Evolutionary conservation across 2,797 vertebrate species (phyloP), one percentile per base, ranked within the genome.

Genomic region (Myiotriccus ornatus): DNA sequence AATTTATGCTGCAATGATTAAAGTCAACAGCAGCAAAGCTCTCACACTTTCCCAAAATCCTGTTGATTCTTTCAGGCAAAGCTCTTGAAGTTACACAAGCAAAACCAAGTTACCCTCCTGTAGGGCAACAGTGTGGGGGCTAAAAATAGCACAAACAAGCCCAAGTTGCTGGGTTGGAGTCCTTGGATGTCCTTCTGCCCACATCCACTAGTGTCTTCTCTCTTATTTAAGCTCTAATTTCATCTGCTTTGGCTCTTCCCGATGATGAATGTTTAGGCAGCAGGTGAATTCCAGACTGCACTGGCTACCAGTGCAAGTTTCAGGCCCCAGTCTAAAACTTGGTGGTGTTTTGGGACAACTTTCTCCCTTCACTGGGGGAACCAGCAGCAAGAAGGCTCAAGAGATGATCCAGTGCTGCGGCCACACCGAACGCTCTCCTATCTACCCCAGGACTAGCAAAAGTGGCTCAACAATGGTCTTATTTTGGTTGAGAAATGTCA

Each of bases 21-120:
- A 79, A 94, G 76, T 73, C 75, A 96, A 81, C 65, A 89, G 49
- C 39, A 92, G 35, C 57, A 84, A 75, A 87, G 52, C 57, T 68
- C 78, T 49, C 82, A 64, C 49, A 84, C 70, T 63, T 89, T 91
- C 63, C 50, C 53, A 87, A 80, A 95, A 83, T 62, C 50, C 55
- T 78, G 57, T 52, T 79, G 55, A 62, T 79, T 52, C 74, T 79
- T 90, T 78, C 50, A 75, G 57, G 78, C 43, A 73, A 79, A 59
- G 32, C 50, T 24, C 50, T 83, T 2, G 0, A 63, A 71, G 25
- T 27, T 47, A 69, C 2, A 85, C 50, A 85, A 60, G 47, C 53
- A 78, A 91, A 91, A 91, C 20, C 47, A 52, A 59, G 35, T n/a
- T 25, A 16, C 46, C 32, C 41, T 89, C 50, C 64, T 53, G 25